Conservation (phyloP, 2,113 vertebrate genomes). For the Paraplagusia blochii region DNA sequence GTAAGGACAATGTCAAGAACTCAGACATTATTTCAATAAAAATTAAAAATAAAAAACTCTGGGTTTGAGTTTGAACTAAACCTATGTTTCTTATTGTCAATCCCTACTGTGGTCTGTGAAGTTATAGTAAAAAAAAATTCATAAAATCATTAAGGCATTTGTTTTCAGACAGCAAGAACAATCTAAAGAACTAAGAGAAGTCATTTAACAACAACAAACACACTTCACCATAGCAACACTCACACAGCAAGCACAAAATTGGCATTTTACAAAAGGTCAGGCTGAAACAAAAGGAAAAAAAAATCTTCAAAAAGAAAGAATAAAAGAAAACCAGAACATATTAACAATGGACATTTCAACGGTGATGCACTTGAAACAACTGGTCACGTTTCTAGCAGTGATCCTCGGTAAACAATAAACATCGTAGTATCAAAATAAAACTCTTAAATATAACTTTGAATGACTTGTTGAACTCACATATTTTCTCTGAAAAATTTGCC, state of each 20-base stretch:
- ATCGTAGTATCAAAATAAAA: conserved; percentile 95
- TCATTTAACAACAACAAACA: conserved; percentile 82
- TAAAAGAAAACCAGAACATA: conserved; percentile 76
- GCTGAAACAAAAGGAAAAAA: conserved; percentile 61
- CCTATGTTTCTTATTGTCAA: conserved; percentile 82
- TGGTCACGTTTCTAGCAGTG: conserved; percentile 79
- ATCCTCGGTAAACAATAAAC: conserved; percentile 91
- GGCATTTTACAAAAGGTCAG: conserved; percentile 76
- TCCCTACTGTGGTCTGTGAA: conserved; percentile 73
- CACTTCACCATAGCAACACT: conserved; percentile 88
- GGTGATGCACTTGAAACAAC: conserved; percentile 85
- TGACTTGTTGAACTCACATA: conserved; percentile 87
- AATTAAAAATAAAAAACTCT: conserved; percentile 76
- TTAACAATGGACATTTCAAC: conserved; percentile 81
- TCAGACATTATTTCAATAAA: conserved; percentile 82
- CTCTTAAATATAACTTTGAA: conserved; percentile 82
- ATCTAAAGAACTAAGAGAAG: conserved; percentile 81
- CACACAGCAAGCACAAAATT: conserved; percentile 93
- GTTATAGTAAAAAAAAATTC: conserved; percentile 88
- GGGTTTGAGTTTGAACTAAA: conserved; percentile 89
- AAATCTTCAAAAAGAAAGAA: conserved; percentile 51
- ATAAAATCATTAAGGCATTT: conserved; percentile 98
- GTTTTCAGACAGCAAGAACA: conserved; percentile 80
- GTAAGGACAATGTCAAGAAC: conserved; percentile 79
- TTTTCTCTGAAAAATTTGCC: conserved; percentile 90